Evolutionary conservation across 2,113 vertebrate species (phyloP).

Genomic region (Progne subis): DNA sequence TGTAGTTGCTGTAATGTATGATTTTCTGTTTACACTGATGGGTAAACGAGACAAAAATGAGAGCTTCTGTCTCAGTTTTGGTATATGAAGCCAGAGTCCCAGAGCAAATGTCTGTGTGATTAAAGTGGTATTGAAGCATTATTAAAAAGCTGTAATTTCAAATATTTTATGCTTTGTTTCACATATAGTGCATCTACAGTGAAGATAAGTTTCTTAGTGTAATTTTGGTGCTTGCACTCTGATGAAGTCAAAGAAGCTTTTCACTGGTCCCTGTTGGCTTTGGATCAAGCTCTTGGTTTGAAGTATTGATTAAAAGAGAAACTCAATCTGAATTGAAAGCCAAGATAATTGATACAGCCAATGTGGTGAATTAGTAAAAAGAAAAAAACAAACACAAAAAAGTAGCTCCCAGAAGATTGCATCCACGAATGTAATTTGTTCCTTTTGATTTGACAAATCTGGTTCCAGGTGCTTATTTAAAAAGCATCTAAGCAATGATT

Average conservation of each 20-base stretch:
- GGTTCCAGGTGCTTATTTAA: not conserved
- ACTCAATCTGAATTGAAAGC: constrained; percentile 33
- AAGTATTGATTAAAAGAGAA: constrained; percentile 53
- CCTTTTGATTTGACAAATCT: constrained; percentile 7
- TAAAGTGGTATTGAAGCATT: constrained; percentile 27
- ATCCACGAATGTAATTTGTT: constrained; percentile 23
- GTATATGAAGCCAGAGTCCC: not conserved
- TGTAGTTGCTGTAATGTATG: constrained; percentile 8
- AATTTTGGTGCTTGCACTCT: not conserved
- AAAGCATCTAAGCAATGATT: not conserved
- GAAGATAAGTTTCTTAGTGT: not conserved
- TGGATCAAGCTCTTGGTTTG: constrained; percentile 33
- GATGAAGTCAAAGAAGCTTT: constrained; percentile 30
- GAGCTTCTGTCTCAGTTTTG: not conserved
- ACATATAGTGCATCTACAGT: not conserved
- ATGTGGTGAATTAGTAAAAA: not conserved
- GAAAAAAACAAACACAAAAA: not conserved
- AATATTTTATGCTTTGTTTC: not conserved
- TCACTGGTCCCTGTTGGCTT: constrained; percentile 4
- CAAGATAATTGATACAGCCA: constrained; percentile 24
- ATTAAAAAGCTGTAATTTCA: constrained; percentile 40
- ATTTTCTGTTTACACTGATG: constrained; percentile 33
- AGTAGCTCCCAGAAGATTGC: not conserved
- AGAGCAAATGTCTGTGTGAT: constrained; percentile 5
- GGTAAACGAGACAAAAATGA: constrained; percentile 30